Base-by-base conservation (phyloP, 2,113 vertebrate species). In the Phaethornis superciliosus region DNA sequence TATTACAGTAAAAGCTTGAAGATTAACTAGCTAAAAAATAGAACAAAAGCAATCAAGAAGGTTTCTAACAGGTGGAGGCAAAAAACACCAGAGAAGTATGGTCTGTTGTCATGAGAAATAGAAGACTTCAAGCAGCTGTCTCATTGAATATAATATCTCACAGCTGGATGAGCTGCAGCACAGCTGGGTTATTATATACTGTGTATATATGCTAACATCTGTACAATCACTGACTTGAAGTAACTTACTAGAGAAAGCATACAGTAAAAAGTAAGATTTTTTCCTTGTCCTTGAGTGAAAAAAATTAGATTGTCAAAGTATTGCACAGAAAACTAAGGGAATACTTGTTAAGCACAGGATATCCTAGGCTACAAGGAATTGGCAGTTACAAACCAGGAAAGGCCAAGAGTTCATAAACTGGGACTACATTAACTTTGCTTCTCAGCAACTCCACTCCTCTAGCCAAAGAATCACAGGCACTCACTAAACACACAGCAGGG, bases 181-280 rank as follows among this genome's bases (percentile, higher is more conserved):
- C 95, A 96, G 95, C 83, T 96, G 91, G 75, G 64, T 85, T 77
- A 52, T 44, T 86, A 76, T 76, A 82, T 74, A 35, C 22, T n/a
- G 10, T 76, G 27, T 49, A 56, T 27, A 78, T 26, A 78, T 24
- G 27, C 74, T 55, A 81, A 26, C 35, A 82, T 71, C 58, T 81
- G 60, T 37, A 52, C 44, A 46, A 32, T 58, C 60, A 77, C 47
- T 62, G 85, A 58, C 68, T 40, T 88, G 46, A 87, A 95, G 52
- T 76, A 81, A 83, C 63, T 58, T 91, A 85, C 51, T 75, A 84
- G 71, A 71, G 55, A 72, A 71, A 74, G 54, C 17, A 70, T 46
- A 88, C 90, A 94, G 71, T 65, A n/a, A 89, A 54, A 26, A 54
- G 13, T 33, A 33, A 68, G 54, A 64, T 15, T 59, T 23, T 32